phyloP scores from a whole-genome alignment of 2,888 invertebrate genomes.

The Patella depressa region DNA sequence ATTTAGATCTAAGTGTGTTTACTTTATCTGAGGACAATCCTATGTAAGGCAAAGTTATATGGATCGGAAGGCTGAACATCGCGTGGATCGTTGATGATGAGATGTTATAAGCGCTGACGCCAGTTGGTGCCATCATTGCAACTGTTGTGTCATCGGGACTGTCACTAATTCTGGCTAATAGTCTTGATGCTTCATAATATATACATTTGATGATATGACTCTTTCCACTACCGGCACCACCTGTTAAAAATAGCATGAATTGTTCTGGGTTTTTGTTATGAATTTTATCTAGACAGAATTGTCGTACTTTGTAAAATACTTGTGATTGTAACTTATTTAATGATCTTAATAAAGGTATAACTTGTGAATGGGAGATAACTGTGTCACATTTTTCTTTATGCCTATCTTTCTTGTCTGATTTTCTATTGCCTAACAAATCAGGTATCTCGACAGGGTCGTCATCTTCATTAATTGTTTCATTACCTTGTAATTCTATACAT shows the following conservation, averaged over 20 bases:
- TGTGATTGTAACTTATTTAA: slow-evolving; percentile 22
- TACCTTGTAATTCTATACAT: neutral
- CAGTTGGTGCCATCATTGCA: neutral
- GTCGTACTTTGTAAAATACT: slow-evolving; percentile 26
- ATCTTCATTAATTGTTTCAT: slow-evolving; percentile 4
- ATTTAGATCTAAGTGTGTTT: slow-evolving; percentile 14
- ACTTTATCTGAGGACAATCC: neutral
- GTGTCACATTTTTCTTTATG: too few species aligned
- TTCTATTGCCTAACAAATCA: neutral
- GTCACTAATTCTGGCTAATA: slow-evolving; percentile 4
- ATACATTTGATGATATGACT: slow-evolving; percentile 20
- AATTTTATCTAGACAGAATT: slow-evolving; percentile 21
- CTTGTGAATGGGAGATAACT: neutral
- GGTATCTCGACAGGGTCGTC: neutral
- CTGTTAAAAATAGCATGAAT: slow-evolving; percentile 21
- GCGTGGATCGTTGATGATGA: slow-evolving; percentile 13
- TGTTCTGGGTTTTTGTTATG: slow-evolving; percentile 1
- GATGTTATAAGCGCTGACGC: slow-evolving; percentile 20
- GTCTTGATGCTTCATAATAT: slow-evolving; percentile 20
- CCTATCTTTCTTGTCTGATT: neutral
- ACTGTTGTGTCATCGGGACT: slow-evolving; percentile 19
- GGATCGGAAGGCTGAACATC: neutral
- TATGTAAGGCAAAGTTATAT: neutral
- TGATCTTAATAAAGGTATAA: slow-evolving; percentile 9
- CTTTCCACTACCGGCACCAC: slow-evolving; percentile 25